Conservation (phyloP, 2,113 vertebrate genomes). For the Coptodon bakossiorum region DNA sequence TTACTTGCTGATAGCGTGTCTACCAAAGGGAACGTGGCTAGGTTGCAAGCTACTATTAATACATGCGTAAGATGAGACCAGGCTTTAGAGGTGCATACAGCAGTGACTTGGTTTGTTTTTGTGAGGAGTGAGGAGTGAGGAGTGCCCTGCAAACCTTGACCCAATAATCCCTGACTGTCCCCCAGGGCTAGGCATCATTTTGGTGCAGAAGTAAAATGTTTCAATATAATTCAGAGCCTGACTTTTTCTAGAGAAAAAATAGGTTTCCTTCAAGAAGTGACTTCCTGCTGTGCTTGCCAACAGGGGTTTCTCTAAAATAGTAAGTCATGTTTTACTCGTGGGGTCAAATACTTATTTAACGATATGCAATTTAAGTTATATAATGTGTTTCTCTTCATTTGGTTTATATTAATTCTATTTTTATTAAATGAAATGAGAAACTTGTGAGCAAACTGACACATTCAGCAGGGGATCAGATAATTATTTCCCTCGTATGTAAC, state of each 20-base stretch:
- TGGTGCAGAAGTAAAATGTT: neutral
- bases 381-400: neutral
- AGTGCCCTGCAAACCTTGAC: neutral
- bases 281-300: neutral
- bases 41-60: neutral
- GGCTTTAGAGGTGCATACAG: neutral
- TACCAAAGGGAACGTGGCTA: accelerated
- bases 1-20: accelerated
- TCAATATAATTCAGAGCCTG: no score
- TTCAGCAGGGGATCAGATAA: neutral
- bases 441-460: neutral
- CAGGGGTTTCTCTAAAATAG: accelerated
- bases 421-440: neutral
- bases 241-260: no score
- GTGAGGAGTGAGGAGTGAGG: neutral
- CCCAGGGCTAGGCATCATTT: accelerated
- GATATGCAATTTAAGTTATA: accelerated
- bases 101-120: neutral
- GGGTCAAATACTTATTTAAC: neutral
- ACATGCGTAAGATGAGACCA: neutral
- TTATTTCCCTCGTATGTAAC: neutral
- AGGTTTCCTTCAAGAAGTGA: neutral
- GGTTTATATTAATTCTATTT: neutral
- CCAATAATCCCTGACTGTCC: neutral
- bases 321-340: neutral